phyloP scores from a whole-genome alignment of 2,797 vertebrate genomes.

The Cercopithecus hamlyni region DNA sequence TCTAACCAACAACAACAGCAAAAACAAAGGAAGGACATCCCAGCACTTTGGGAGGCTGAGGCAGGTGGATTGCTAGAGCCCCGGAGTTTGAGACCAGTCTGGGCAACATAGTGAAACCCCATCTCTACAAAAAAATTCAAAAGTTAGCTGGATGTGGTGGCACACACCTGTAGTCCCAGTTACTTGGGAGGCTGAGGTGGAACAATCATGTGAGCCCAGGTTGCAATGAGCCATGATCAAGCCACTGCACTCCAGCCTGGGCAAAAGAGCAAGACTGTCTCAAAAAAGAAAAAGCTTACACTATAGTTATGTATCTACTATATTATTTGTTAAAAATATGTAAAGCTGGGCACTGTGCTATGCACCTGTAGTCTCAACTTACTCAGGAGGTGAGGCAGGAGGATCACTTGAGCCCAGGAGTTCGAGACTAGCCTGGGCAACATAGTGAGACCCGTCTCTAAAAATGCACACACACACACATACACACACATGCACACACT shows the following conservation, averaged over 20 bases:
- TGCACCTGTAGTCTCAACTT: background rate
- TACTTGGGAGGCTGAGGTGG: background rate
- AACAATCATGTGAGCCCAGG: background rate
- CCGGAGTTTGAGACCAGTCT: background rate
- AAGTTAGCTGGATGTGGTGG: background rate
- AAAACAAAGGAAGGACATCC: too few species aligned
- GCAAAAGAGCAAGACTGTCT: background rate
- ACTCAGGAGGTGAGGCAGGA: background rate
- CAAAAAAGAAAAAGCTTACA: background rate
- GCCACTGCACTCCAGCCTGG: background rate
- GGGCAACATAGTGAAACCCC: background rate
- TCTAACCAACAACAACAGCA: background rate
- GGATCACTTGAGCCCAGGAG: background rate
- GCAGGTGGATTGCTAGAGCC: background rate
- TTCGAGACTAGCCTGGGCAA: background rate
- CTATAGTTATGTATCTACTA: background rate
- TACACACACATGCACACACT: background rate
- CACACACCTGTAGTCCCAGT: background rate
- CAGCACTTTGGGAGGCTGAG: background rate
- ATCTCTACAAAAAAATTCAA: background rate
- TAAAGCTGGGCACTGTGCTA: background rate
- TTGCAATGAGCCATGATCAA: background rate
- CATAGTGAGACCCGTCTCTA: too few species aligned
- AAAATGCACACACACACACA: background rate
- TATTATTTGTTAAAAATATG: slow-evolving; percentile 9